Base-by-base conservation (phyloP, 2,113 vertebrate species). In the Dicaeum eximium region DNA sequence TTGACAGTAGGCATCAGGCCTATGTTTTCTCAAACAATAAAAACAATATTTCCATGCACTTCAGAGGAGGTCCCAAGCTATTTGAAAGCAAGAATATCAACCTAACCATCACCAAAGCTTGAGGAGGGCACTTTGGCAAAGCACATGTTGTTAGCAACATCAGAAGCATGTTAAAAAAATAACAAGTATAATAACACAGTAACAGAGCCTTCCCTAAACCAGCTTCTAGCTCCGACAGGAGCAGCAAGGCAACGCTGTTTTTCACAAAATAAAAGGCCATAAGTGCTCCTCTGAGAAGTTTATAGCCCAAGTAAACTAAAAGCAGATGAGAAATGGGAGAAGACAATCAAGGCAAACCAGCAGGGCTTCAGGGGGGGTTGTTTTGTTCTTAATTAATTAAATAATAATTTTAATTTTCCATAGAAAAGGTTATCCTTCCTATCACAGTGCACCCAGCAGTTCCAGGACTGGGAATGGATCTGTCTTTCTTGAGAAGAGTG, bases 381-480 rank as follows among this genome's bases (percentile, higher is more conserved):
- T 5, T 58, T 64, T 53, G 24, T 1, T 83, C 58, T 64, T 25
- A 35, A 57, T 48, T 4, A 38, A 38, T 38, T 38, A 38, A 38
- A 38, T 38, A 38, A 9, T 38, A 38, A 38, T 38, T 38, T 38
- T 38, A 38, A 38, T 94, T 77, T 80, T 71, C 42, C 66, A 3
- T 10, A 37, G 24, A 35, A 53, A 44, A 86, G 38, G 40, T 66
- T 78, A 23, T 54, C 54, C 48, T 50, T 37, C 21, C 64, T 57
- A 15, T 50, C 8, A 3, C 1, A 1, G 53, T 0, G 2, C 31
- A 69, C 47, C 17, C 74, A 65, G 31, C 3, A 2, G 33, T 56
- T 58, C 42, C 69, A 57, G 42, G 50, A 45, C 40, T 62, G 44
- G 35, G 15, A 22, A 23, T 3, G 21, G 20, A 75, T 4, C 20